These are phyloP conservation scores for Rhynchonycteris naso DNA, from an alignment of 2,797 vertebrate genomes.

Conservation along the genomic window DNA sequence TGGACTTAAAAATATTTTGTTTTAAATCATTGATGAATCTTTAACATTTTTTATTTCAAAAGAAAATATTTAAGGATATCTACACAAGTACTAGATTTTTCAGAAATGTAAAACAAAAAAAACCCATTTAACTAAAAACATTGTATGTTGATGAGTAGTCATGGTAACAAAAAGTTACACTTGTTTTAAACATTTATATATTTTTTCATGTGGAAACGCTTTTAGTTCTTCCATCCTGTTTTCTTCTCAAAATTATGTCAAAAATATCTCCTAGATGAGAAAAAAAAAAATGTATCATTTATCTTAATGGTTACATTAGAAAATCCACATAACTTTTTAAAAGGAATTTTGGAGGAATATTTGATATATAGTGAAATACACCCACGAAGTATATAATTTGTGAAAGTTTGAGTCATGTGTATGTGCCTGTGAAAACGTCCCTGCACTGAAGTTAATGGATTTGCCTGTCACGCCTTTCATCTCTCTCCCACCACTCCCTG, in stretches of 20 bases:
- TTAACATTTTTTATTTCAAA: slow-evolving; percentile 10
- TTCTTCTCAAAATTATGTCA: slow-evolving; percentile 37
- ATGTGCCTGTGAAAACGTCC: background rate
- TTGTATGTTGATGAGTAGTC: slow-evolving; percentile 38
- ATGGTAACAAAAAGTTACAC: slow-evolving; percentile 46
- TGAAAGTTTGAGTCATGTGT: background rate
- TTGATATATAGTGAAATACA: background rate
- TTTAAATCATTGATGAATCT: background rate
- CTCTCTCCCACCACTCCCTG: background rate
- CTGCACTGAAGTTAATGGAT: background rate
- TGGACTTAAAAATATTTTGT: background rate
- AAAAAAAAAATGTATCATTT: slow-evolving; percentile 49
- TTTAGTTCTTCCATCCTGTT: slow-evolving; percentile 58
- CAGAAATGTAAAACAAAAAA: slow-evolving; percentile 23
- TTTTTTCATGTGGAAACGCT: slow-evolving; percentile 52
- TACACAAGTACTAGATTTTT: background rate
- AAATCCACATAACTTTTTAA: slow-evolving; percentile 22
- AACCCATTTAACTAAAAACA: background rate
- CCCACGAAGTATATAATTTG: background rate
- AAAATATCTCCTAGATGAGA: slow-evolving; percentile 48
- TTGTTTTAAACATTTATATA: slow-evolving; percentile 21
- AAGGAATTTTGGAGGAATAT: background rate
- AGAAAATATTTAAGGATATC: background rate
- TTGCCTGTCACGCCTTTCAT: background rate
- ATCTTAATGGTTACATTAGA: slow-evolving; percentile 39